Conservation (phyloP, 30 jellyfish, hydroid and myxozoan genomes). For the Chrysaora quinquecirrha region DNA sequence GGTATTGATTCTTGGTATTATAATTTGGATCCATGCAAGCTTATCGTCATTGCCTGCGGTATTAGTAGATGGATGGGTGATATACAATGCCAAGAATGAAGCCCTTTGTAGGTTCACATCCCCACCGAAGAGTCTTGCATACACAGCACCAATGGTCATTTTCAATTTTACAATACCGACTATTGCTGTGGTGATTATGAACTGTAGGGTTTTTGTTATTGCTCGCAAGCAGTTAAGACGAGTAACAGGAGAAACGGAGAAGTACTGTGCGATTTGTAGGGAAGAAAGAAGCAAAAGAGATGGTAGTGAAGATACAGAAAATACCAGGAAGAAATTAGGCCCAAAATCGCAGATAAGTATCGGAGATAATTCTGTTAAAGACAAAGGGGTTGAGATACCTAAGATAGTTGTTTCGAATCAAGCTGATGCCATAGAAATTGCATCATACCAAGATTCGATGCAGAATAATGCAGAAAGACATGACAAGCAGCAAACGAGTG, state of each 20-base stretch:
- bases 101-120: conserved; percentile 56
- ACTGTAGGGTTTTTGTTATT: conserved; percentile 44
- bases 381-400: background rate
- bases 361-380: background rate
- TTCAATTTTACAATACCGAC: conserved; percentile 51
- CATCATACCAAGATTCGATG: background rate
- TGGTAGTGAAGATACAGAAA: background rate
- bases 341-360: background rate
- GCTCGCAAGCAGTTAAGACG: conserved; percentile 49
- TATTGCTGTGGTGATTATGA: conserved; percentile 41
- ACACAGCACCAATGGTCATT: conserved; percentile 54
- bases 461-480: background rate
- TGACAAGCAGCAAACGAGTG: background rate
- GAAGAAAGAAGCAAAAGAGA: background rate
- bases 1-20: background rate
- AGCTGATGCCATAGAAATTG: background rate
- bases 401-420: background rate
- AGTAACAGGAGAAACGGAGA: conserved; percentile 13
- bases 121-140: conserved; percentile 38
- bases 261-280: conserved; percentile 18
- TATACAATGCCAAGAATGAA: conserved; percentile 51
- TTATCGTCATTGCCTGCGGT: conserved; percentile 67
- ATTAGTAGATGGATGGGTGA: conserved; percentile 56
- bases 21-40: conserved; percentile 57
- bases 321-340: background rate